Percentiles rank a stretch among this genome's conserved stretches.
phyloP scores from a whole-genome alignment of 2,888 invertebrate genomes.

The Notodonta ziczac region DNA sequence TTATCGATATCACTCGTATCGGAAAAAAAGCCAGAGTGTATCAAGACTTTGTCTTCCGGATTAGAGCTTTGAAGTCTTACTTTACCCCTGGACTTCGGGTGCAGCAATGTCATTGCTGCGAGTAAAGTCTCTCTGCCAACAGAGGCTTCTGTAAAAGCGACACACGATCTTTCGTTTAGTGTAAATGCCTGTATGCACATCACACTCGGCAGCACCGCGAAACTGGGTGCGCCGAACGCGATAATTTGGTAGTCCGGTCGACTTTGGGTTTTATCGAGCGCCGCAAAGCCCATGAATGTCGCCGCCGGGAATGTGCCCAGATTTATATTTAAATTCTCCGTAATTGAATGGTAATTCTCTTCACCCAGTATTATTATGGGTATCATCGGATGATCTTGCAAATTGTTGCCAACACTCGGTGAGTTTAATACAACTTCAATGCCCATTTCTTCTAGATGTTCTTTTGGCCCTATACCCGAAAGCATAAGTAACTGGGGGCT shows the following conservation, averaged over 20 bases:
- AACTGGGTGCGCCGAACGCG: conserved; percentile 39
- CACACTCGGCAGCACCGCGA: conserved; percentile 39
- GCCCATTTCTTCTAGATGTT: conserved; percentile 48
- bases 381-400: conserved; percentile 59
- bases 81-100: conserved; percentile 56
- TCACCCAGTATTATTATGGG: conserved; percentile 44
- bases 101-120: conserved; percentile 43
- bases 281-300: conserved; percentile 49
- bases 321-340: conserved; percentile 41
- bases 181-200: conserved; percentile 44
- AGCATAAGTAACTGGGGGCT: conserved; percentile 63
- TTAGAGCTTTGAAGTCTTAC: conserved; percentile 46
- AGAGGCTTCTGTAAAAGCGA: conserved; percentile 35
- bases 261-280: conserved; percentile 50
- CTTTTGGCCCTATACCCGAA: conserved; percentile 61
- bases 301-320: conserved; percentile 49
- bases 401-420: conserved; percentile 56
- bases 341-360: conserved; percentile 24
- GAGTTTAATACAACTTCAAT: conserved; percentile 48
- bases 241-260: conserved; percentile 60
- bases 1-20: conserved; percentile 47
- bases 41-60: conserved; percentile 47
- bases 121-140: conserved; percentile 33
- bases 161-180: conserved; percentile 45
- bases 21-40: conserved; percentile 45